Conservation (phyloP, 2,888 invertebrate species). For the Hecatera dysodea region DNA sequence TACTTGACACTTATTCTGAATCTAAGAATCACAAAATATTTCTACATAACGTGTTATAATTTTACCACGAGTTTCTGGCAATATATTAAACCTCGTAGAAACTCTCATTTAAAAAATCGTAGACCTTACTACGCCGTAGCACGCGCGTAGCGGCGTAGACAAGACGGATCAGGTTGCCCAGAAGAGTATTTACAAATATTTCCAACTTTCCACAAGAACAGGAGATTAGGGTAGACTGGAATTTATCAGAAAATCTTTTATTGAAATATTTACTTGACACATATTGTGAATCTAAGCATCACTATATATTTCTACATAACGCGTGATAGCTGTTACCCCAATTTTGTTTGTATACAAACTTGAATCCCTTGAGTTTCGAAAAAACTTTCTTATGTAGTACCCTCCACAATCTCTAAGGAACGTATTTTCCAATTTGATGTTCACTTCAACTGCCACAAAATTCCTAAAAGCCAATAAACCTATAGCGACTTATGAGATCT, state of each 20-base stretch:
- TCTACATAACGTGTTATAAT: neutral
- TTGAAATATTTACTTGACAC: constrained; percentile 25
- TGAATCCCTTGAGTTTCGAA: constrained; percentile 9
- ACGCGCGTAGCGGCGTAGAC: neutral
- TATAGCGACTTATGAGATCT: neutral
- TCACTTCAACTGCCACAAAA: constrained; percentile 2
- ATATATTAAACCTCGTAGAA: no score
- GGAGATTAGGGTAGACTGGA: constrained; percentile 25
- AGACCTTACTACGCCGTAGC: constrained; percentile 11
- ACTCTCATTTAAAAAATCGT: neutral
- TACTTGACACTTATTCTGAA: constrained; percentile 6
- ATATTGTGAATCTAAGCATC: constrained; percentile 5
- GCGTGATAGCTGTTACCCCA: neutral
- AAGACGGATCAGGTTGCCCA: constrained; percentile 20
- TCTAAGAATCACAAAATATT: constrained; percentile 4
- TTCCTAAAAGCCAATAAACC: neutral
- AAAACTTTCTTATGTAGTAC: neutral
- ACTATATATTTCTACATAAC: constrained; percentile 2
- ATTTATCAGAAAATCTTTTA: constrained; percentile 30
- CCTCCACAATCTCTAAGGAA: neutral
- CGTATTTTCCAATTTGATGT: constrained; percentile 8
- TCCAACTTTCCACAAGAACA: constrained; percentile 18
- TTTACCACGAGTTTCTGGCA: no score
- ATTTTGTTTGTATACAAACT: constrained; percentile 3
- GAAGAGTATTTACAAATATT: constrained; percentile 26